Base-by-base conservation (phyloP, 2,113 vertebrate genomes). In the Gymnobelideus leadbeateri region DNA sequence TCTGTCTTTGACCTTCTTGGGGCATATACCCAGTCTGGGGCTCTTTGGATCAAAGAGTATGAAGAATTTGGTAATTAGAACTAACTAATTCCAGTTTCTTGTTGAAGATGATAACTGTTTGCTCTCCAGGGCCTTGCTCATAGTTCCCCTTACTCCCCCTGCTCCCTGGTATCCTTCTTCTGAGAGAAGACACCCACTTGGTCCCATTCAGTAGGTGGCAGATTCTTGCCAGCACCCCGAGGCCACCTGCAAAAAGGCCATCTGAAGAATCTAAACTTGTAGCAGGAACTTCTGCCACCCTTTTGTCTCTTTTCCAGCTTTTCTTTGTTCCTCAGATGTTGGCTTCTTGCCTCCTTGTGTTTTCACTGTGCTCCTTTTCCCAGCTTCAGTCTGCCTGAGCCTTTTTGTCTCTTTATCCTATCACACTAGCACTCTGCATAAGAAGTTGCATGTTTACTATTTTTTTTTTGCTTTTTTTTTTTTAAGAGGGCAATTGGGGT, bases 251-350 rank as follows among this genome's bases (percentile, higher is more conserved):
- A 84, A 21, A 21, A 84, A 43, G 68, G 6, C 19, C 6, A 43
- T 84, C 68, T 77, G n/a, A 84, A 84, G 89, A 51, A 51, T 23
- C 90, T 93, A 89, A 25, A 89, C 77, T 92, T 93, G 50, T 25
- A 57, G 84, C 47, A 91, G 77, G 49, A 16, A 55, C 7, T 54
- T 54, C 89, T 95, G 49, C 49, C 28, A 51, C 55, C 0, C 68
- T 93, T 93, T 94, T 89, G 24, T 89, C 26, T 89, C 6, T 14
- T 94, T 89, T 93, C 49, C 55, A 90, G 51, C 31, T 52, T 47
- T 28, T 47, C 46, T 94, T 94, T 91, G 50, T 55, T 94, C 84
- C 50, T 94, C 49, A 89, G 91, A 92, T 46, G 19, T 54, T 51
- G 77, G n/a, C 16, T 23, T 84, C n/a, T 84, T 84, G 68, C n/a